Conservation (phyloP, 1,140 invertebrate genomes). For the Aporrectodea caliginosa region DNA sequence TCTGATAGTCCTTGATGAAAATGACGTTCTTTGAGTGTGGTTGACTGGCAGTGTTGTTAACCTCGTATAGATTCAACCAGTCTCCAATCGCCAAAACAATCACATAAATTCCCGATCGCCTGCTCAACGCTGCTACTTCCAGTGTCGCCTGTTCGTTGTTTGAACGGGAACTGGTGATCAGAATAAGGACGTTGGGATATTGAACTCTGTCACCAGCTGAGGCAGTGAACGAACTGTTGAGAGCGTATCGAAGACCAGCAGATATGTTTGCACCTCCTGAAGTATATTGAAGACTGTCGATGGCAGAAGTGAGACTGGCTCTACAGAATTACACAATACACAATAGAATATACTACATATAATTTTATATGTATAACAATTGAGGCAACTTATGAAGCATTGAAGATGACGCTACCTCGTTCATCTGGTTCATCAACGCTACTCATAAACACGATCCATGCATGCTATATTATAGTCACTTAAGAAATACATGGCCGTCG, state of each 20-base stretch:
- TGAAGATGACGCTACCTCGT: too few relatives aligned
- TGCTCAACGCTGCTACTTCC: slow-evolving; percentile 34
- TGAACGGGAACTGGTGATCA: background rate
- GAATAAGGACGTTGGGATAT: background rate
- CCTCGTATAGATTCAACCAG: slow-evolving; percentile 34
- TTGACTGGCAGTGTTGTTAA: slow-evolving; percentile 37
- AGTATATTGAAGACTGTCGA: background rate
- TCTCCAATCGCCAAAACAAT: slow-evolving; percentile 35
- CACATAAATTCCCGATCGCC: slow-evolving; percentile 35
- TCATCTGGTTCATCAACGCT: too few relatives aligned
- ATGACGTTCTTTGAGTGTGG: slow-evolving; percentile 31
- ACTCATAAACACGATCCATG: too few relatives aligned
- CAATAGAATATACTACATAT: too few relatives aligned
- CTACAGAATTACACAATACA: too few relatives aligned
- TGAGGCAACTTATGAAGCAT: too few relatives aligned
- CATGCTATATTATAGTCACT: too few relatives aligned
- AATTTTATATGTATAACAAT: too few relatives aligned
- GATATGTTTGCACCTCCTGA: background rate
- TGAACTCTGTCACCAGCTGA: background rate
- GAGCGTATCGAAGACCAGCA: background rate
- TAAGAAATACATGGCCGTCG: too few relatives aligned
- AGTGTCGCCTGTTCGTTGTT: slow-evolving; percentile 6
- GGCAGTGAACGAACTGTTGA: background rate
- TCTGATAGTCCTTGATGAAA: slow-evolving; percentile 2
- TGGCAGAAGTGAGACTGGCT: background rate